A percentile compares a stretch with the other conserved stretches of the same genome.
These are phyloP conservation scores for Chionoecetes opilio DNA, from an alignment of 1,140 invertebrate genomes.

Conservation along the genomic window DNA sequence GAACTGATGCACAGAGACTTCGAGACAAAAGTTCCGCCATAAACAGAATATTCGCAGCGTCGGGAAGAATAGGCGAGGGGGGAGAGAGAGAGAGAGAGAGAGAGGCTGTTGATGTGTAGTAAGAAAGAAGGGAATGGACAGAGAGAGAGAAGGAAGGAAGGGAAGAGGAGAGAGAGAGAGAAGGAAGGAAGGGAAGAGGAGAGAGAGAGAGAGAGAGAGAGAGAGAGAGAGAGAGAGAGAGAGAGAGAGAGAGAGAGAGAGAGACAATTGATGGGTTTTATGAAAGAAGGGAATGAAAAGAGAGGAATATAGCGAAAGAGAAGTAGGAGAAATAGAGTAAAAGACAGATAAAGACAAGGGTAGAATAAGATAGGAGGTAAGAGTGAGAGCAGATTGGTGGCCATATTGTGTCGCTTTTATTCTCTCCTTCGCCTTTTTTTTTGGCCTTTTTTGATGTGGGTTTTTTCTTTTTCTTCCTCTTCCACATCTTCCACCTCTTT, in stretches of 20 bases:
- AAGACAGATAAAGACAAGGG: background rate
- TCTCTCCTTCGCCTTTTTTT: no score
- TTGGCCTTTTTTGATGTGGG: no score
- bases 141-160: no score
- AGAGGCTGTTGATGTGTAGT: no score
- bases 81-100: no score
- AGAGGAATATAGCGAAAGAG: background rate
- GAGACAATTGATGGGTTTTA: background rate
- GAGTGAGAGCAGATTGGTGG: background rate
- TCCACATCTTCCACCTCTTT: background rate
- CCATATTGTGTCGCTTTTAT: no score
- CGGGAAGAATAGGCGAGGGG: background rate
- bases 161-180: no score
- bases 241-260: background rate
- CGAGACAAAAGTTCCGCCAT: background rate
- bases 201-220: slow-evolving; percentile 10
- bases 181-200: background rate
- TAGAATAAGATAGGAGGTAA: background rate
- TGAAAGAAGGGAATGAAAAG: background rate
- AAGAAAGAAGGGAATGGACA: no score
- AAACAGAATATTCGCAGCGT: background rate
- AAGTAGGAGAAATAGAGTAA: background rate
- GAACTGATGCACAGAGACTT: background rate
- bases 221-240: background rate
- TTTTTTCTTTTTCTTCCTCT: background rate